Base-by-base conservation (phyloP, 2,888 invertebrate genomes). In the Synergus gifuensis region DNA sequence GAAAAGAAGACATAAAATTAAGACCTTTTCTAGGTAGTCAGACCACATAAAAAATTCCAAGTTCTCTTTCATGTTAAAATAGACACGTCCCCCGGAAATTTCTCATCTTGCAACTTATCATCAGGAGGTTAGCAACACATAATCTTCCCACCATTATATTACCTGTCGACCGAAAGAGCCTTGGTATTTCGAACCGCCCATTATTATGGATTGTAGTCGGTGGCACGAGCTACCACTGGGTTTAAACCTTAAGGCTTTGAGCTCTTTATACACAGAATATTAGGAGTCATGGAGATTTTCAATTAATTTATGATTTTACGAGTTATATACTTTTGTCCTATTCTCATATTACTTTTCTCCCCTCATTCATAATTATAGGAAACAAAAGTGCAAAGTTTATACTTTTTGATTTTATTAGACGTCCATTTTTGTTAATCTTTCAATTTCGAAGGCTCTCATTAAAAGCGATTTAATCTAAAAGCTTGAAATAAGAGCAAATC, bases 51-150 rank as follows among this genome's bases (percentile, higher is more conserved):
- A 69, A 69, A 69, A 49, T 28, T 8, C 46, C 49, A 2, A 28
- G n/a, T 69, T 54, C 36, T 73, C n/a, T 73, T 46, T 49, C 36
- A 60, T 22, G 36, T 54, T 36, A 28, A 28, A 73, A 73, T 73
- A 54, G 36, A 73, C 36, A 54, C 36, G 36, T 73, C 49, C 36
- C 46, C 69, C 73, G 73, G 49, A 73, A 73, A 73, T 69, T 49
- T 69, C 73, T 73, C 49, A 73, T 73, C 54, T 28, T 36, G n/a
- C 54, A 73, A 73, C 54, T 73, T 49, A 73, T 73, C 54, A 73
- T 73, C 73, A 73, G 73, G 73, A 54, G 54, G 73, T 73, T 54
- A 54, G 36, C n/a, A 73, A 73, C 73, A 54, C 73, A 73, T 73
- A 73, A 73, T 73, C 73, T 54, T 54, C 73, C 49, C 73, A 54